phyloP scores from a whole-genome alignment of 2,797 vertebrate genomes.

The Dromococcyx pavoninus region DNA sequence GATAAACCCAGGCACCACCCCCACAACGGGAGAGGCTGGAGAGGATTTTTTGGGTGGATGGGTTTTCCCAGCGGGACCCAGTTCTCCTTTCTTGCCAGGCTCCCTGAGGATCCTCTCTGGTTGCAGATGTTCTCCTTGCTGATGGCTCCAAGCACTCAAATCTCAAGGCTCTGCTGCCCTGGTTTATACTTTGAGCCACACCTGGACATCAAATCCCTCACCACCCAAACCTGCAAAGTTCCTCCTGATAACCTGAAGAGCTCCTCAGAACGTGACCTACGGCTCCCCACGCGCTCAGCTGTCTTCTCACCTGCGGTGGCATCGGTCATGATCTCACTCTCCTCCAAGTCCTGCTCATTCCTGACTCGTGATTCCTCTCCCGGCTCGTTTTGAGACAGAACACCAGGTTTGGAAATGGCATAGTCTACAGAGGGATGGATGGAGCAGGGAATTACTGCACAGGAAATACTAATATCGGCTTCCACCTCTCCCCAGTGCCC shows the following conservation, averaged over 20 bases:
- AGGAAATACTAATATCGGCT: rapidly evolving
- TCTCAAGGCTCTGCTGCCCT: neutral
- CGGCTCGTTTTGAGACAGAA: conserved; percentile 77
- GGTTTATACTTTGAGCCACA: neutral
- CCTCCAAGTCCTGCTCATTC: conserved; percentile 76
- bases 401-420: conserved; percentile 80
- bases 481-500: rapidly evolving
- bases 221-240: neutral
- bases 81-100: neutral
- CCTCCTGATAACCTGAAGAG: neutral
- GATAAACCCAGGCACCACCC: neutral
- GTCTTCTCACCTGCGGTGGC: conserved; percentile 70
- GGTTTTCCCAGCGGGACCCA: rapidly evolving
- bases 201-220: neutral
- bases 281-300: neutral
- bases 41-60: neutral
- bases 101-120: neutral
- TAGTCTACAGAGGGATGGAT: conserved; percentile 67
- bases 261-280: neutral
- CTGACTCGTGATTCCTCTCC: conserved; percentile 54
- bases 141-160: neutral
- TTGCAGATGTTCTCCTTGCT: neutral
- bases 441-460: neutral
- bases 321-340: conserved; percentile 72
- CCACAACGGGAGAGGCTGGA: neutral